Percentiles rank a stretch among this genome's conserved stretches.
Conservation (phyloP, 2,888 invertebrate species). For the Cremastinae sp. region DNA sequence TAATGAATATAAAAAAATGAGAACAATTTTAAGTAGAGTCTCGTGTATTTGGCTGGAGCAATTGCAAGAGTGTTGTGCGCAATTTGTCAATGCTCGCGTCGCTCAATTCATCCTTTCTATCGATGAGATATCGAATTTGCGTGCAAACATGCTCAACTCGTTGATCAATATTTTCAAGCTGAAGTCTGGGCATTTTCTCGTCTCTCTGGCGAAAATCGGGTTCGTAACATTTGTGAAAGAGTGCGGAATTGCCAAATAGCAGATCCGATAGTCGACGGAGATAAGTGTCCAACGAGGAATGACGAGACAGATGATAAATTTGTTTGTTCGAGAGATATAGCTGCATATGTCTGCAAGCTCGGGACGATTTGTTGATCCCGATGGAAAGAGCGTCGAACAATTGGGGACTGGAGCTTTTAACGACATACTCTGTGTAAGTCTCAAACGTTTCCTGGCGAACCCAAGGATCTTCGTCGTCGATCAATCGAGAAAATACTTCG, state of each 20-base stretch:
- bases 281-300: constrained; percentile 63
- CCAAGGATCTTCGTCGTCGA: constrained; percentile 70
- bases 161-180: constrained; percentile 57
- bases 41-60: constrained; percentile 37
- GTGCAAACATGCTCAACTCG: constrained; percentile 66
- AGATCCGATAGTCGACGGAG: constrained; percentile 57
- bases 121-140: constrained; percentile 66
- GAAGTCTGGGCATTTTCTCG: constrained; percentile 65
- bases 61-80: constrained; percentile 51
- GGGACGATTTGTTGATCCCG: constrained; percentile 63
- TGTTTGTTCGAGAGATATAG: constrained; percentile 68
- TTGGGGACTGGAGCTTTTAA: constrained; percentile 67
- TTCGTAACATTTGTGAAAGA: constrained; percentile 67
- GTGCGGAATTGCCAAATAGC: background rate
- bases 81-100: constrained; percentile 62
- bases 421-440: constrained; percentile 71
- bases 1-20: no score
- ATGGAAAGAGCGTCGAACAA: constrained; percentile 69
- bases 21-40: background rate
- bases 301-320: constrained; percentile 61
- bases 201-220: constrained; percentile 62
- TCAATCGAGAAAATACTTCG: constrained; percentile 68
- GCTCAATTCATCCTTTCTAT: constrained; percentile 60
- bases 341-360: constrained; percentile 67
- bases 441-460: constrained; percentile 75